A percentile compares a stretch with the other conserved stretches of the same genome.
These are phyloP conservation scores for Coracias cyanogaster DNA, from an alignment of 2,797 vertebrate species.

Conservation along the genomic window DNA sequence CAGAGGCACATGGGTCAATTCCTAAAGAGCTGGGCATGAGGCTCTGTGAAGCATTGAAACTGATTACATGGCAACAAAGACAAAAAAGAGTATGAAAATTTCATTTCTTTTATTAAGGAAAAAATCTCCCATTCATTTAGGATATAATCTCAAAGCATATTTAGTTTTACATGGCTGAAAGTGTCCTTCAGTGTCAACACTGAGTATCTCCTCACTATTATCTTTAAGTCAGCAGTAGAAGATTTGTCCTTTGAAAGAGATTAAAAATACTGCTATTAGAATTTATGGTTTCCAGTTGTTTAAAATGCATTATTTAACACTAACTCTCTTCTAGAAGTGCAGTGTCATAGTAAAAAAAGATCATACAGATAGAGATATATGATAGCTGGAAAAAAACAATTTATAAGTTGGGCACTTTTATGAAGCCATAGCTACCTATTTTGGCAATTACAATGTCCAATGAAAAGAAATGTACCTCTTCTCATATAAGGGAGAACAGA, in stretches of 20 bases:
- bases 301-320: conserved; percentile 58
- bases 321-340: background rate
- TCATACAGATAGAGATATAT: background rate
- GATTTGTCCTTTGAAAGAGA: conserved; percentile 42
- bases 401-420: conserved; percentile 42
- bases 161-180: conserved; percentile 12
- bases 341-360: background rate
- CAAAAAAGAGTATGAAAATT: background rate
- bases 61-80: conserved; percentile 23
- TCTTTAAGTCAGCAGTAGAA: conserved; percentile 29
- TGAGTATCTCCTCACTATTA: background rate
- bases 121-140: background rate
- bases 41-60: conserved; percentile 19
- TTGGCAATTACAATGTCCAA: conserved; percentile 38
- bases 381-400: background rate
- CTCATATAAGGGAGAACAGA: background rate
- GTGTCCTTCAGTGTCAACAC: background rate
- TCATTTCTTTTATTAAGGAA: background rate
- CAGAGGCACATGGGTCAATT: background rate
- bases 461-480: conserved; percentile 16
- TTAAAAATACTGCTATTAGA: conserved; percentile 35
- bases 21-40: background rate
- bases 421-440: conserved; percentile 46
- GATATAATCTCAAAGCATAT: conserved; percentile 40
- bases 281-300: conserved; percentile 53